A percentile compares a stretch with the other conserved stretches of the same genome.
These are phyloP conservation scores for Stegostoma tigrinum DNA, from an alignment of 2,113 vertebrate species.

Conservation along the genomic window DNA sequence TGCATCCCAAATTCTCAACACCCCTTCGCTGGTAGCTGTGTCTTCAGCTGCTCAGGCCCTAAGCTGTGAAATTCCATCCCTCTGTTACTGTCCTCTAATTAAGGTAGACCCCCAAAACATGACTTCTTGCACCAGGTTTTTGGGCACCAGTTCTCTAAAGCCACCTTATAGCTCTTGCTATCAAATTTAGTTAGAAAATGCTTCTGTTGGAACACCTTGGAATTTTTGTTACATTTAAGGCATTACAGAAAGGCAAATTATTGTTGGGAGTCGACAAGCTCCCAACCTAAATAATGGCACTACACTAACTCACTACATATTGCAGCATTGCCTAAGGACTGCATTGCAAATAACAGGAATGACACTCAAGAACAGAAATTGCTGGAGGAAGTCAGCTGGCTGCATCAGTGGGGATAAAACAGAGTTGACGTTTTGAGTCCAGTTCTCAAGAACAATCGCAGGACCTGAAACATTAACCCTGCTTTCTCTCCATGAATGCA, in stretches of 20 bases:
- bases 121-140: neutral
- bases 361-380: no score
- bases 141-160: neutral
- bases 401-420: no score
- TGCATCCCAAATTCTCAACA: neutral
- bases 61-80: neutral
- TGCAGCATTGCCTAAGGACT: neutral
- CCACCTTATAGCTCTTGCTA: neutral
- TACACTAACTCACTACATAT: neutral
- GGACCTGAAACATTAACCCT: no score
- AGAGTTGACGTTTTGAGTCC: no score
- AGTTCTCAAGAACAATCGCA: no score
- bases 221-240: neutral
- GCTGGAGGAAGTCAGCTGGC: no score
- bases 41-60: neutral
- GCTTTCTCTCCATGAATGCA: no score
- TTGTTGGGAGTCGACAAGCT: neutral
- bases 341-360: no score
- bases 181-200: neutral
- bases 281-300: no score
- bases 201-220: neutral
- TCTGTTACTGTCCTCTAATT: neutral
- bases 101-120: neutral
- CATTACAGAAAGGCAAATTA: neutral
- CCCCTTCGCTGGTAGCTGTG: neutral